Evolutionary conservation across 2,113 vertebrate species (phyloP).

Genomic region (Rhizomys pruinosus): DNA sequence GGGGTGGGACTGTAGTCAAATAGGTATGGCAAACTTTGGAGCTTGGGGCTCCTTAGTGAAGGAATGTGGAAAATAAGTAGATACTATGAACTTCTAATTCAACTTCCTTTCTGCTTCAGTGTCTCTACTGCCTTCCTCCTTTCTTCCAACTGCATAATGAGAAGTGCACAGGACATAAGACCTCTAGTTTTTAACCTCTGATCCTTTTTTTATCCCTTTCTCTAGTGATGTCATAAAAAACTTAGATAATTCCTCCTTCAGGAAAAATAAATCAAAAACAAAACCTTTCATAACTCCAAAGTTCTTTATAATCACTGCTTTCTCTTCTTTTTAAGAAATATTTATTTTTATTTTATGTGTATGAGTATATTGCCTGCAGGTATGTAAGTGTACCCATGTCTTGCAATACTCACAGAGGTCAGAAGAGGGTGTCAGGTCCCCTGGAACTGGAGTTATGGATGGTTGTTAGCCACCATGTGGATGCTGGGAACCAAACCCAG

Average conservation of each 20-base stretch:
- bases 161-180: neutral
- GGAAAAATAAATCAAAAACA: neutral
- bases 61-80: neutral
- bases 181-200: neutral
- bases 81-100: neutral
- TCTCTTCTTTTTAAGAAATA: neutral
- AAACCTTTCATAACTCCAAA: neutral
- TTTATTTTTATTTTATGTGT: neutral
- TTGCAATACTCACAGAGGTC: no score
- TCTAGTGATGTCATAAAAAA: neutral
- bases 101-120: neutral
- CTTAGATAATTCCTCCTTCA: neutral
- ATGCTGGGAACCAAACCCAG: no score
- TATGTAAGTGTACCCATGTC: no score
- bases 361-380: no score
- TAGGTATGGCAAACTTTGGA: neutral
- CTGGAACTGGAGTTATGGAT: no score
- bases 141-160: neutral
- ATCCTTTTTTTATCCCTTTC: neutral
- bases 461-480: no score
- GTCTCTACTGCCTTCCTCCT: neutral
- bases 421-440: no score
- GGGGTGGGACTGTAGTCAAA: neutral
- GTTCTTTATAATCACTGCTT: neutral
- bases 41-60: neutral